phyloP scores from a whole-genome alignment of 2,888 invertebrate species.

The Lasius fuliginosus region DNA sequence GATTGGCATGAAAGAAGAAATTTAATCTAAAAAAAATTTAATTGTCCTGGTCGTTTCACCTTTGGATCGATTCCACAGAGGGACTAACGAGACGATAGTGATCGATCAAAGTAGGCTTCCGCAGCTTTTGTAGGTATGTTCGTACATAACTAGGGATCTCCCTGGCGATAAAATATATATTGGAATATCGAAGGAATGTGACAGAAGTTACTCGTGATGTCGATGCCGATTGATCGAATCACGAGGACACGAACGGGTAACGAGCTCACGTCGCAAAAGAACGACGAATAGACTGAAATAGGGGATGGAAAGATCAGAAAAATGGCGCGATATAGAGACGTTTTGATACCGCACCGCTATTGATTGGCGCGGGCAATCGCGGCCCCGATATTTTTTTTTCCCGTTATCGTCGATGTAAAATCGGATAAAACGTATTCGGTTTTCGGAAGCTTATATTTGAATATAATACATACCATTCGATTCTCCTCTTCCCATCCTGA shows the following conservation, averaged over 20 bases:
- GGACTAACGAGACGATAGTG: constrained; percentile 3
- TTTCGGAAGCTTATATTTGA: neutral
- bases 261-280: neutral
- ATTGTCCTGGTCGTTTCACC: constrained; percentile 7
- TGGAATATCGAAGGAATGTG: constrained; percentile 17
- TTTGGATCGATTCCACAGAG: constrained; percentile 30
- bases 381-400: neutral
- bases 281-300: constrained; percentile 17
- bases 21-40: neutral
- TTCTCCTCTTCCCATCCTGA: neutral
- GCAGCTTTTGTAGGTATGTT: neutral
- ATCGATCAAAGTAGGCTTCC: constrained; percentile 26
- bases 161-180: constrained; percentile 28
- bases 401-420: neutral
- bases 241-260: constrained; percentile 15
- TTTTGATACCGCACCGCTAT: constrained; percentile 17
- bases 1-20: neutral
- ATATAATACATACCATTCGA: constrained; percentile 21
- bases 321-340: constrained; percentile 22
- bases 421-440: constrained; percentile 23
- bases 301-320: constrained; percentile 31
- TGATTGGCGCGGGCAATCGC: constrained; percentile 30
- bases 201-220: constrained; percentile 26
- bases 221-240: constrained; percentile 52
- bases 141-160: neutral